phyloP scores from a whole-genome alignment of 2,888 invertebrate genomes.

The Pantelozetes paolii region DNA sequence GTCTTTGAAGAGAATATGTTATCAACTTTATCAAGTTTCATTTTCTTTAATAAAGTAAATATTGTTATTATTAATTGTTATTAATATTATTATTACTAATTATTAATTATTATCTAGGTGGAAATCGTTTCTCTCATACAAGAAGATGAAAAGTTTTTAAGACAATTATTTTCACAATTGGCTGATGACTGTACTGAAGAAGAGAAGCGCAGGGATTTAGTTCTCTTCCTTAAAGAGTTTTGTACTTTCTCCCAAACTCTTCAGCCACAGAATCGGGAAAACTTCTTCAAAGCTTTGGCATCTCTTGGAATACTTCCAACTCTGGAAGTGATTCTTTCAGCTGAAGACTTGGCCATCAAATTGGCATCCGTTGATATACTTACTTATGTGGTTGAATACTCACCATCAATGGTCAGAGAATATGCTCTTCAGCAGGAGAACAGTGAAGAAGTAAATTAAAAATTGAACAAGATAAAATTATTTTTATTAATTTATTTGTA shows the following conservation, averaged over 20 bases:
- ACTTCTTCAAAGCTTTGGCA: constrained; percentile 89
- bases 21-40: constrained; percentile 94
- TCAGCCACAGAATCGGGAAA: constrained; percentile 93
- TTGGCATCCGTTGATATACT: constrained; percentile 96
- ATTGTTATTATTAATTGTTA: background rate
- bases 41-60: constrained; percentile 87
- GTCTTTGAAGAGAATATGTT: constrained; percentile 99
- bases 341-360: constrained; percentile 86
- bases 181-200: constrained; percentile 82
- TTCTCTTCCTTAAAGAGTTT: constrained; percentile 96
- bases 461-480: no score
- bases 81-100: background rate
- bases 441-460: constrained; percentile 80
- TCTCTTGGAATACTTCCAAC: constrained; percentile 81
- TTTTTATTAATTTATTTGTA: background rate
- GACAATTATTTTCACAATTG: constrained; percentile 87
- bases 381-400: constrained; percentile 96
- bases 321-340: constrained; percentile 74
- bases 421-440: constrained; percentile 89
- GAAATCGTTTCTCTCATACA: constrained; percentile 48
- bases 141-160: constrained; percentile 93
- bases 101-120: constrained; percentile 38
- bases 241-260: constrained; percentile 98
- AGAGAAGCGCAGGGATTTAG: constrained; percentile 81
- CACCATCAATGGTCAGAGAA: constrained; percentile 93